Conservation (phyloP, 2,113 vertebrate genomes). For the Trematocara nigrifrons region DNA sequence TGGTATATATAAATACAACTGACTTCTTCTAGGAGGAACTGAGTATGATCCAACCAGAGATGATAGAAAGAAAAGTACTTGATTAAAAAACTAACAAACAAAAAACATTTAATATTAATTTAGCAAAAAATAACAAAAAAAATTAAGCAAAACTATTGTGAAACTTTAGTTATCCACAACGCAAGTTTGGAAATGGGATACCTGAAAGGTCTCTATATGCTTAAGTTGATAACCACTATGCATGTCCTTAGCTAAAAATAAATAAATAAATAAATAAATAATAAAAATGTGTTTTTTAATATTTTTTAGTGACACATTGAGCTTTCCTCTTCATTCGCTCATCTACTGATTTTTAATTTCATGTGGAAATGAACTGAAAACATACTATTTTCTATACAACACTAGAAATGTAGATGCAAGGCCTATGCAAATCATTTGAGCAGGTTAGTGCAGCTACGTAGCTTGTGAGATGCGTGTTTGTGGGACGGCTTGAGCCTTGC, state of each 20-base stretch:
- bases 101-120: background rate
- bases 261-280: background rate
- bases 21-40: background rate
- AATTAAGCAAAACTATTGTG: background rate
- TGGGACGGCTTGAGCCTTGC: background rate
- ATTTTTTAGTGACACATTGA: background rate
- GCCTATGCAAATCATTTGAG: background rate
- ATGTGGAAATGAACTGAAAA: background rate
- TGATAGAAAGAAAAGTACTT: background rate
- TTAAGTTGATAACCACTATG: background rate
- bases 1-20: background rate
- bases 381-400: background rate
- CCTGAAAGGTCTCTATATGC: accelerated
- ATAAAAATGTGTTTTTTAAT: background rate
- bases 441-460: background rate
- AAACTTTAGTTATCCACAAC: background rate
- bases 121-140: background rate
- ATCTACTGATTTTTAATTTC: background rate
- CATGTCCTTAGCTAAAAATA: background rate
- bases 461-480: background rate
- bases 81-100: background rate
- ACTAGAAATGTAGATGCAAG: background rate
- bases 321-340: background rate
- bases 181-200: background rate
- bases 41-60: accelerated